Evolutionary conservation across 2,888 invertebrate species (phyloP).

Genomic region (Agonopterix heracliana): DNA sequence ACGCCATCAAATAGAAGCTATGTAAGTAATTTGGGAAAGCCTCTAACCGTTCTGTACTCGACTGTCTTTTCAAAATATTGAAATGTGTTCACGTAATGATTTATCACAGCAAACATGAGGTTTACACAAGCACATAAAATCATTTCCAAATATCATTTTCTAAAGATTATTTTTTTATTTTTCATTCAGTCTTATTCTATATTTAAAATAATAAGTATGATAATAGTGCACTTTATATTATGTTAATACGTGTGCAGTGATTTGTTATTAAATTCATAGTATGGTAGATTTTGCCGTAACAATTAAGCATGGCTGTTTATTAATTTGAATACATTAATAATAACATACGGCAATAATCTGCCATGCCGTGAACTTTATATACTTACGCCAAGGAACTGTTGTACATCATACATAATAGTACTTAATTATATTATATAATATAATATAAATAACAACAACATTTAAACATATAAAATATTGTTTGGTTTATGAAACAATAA

Average conservation of each 20-base stretch:
- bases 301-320: neutral
- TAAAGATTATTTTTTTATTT: constrained; percentile 41
- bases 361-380: constrained; percentile 33
- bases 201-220: constrained; percentile 42
- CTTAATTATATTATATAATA: constrained; percentile 21
- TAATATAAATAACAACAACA: constrained; percentile 55
- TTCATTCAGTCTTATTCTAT: constrained; percentile 69
- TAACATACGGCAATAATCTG: constrained; percentile 22
- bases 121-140: constrained; percentile 45
- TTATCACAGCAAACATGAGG: constrained; percentile 63
- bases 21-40: too few relatives aligned
- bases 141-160: constrained; percentile 17
- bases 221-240: constrained; percentile 63
- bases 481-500: constrained; percentile 40
- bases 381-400: constrained; percentile 56
- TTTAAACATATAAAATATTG: constrained; percentile 48
- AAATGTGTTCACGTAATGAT: constrained; percentile 27
- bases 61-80: constrained; percentile 5
- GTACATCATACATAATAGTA: constrained; percentile 44
- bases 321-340: neutral
- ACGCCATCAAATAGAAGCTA: too few relatives aligned
- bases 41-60: too few relatives aligned
- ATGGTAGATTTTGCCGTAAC: constrained; percentile 28
- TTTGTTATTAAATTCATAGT: constrained; percentile 33
- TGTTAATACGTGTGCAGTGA: constrained; percentile 55